Percentiles rank a stretch among this genome's conserved stretches.
Conservation (phyloP, 2,797 vertebrate genomes). For the Delichon dasypus region DNA sequence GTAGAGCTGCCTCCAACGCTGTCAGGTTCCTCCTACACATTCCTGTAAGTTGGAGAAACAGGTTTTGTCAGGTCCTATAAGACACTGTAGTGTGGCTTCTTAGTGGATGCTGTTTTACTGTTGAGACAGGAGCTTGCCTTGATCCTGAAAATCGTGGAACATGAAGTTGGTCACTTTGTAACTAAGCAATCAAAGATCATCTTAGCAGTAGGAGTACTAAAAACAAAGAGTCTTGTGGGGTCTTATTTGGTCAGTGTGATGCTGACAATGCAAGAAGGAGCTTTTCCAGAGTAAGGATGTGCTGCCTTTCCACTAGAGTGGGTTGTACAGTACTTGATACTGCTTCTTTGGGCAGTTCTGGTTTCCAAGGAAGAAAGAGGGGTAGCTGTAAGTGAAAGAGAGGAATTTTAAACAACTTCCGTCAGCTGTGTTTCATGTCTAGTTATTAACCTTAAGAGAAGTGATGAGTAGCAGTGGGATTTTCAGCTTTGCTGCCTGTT, state of each 20-base stretch:
- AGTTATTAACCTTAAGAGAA: neutral
- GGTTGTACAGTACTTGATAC: neutral
- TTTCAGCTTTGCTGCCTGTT: neutral
- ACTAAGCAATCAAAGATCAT: neutral
- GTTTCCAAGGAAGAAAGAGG: neutral
- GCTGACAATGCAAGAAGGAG: neutral
- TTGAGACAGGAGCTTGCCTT: neutral
- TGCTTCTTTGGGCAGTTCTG: neutral
- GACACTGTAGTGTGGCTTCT: neutral
- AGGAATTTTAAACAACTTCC: neutral
- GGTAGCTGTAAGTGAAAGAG: neutral
- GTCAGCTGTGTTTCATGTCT: neutral
- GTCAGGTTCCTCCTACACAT: neutral
- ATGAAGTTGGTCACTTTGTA: neutral
- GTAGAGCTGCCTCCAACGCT: neutral
- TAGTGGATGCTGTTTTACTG: neutral
- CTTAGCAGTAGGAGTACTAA: neutral
- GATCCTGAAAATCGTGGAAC: neutral
- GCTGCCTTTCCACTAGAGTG: neutral
- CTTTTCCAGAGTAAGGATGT: neutral
- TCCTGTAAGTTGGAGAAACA: neutral
- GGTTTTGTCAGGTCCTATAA: neutral
- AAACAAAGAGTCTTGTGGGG: neutral
- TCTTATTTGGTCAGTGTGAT: neutral
- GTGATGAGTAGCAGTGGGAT: neutral